Evolutionary conservation across 2,113 vertebrate species (phyloP).

Genomic region (Grantiella picta): DNA sequence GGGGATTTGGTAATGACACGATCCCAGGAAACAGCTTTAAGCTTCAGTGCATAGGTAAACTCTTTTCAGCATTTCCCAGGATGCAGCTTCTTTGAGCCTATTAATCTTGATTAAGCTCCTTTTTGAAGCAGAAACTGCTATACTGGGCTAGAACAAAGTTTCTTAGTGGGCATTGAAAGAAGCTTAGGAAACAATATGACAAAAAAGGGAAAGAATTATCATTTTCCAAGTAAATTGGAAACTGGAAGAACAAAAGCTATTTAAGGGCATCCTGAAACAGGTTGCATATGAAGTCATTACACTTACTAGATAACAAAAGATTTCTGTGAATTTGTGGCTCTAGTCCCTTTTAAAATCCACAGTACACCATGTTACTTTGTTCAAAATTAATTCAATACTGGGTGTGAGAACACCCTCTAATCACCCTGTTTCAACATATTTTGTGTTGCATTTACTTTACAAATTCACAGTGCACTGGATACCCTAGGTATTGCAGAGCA

Average conservation of each 20-base stretch:
- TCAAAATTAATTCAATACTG: neutral
- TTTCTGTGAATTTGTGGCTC: neutral
- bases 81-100: neutral
- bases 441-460: neutral
- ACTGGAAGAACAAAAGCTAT: neutral
- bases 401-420: rapidly evolving
- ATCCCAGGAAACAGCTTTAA: neutral
- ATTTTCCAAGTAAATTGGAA: neutral
- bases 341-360: neutral
- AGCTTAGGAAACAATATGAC: neutral
- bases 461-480: neutral
- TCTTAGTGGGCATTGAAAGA: neutral
- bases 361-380: rapidly evolving
- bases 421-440: neutral
- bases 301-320: neutral
- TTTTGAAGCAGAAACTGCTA: neutral
- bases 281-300: neutral
- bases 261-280: neutral
- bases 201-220: neutral
- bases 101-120: neutral
- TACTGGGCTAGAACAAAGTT: neutral
- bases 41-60: neutral
- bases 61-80: neutral
- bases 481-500: neutral
- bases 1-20: rapidly evolving